A percentile compares a stretch with the other conserved stretches of the same genome.
Conservation (phyloP, 1,140 invertebrate species). For the Macrotrachela quadricornifera region DNA sequence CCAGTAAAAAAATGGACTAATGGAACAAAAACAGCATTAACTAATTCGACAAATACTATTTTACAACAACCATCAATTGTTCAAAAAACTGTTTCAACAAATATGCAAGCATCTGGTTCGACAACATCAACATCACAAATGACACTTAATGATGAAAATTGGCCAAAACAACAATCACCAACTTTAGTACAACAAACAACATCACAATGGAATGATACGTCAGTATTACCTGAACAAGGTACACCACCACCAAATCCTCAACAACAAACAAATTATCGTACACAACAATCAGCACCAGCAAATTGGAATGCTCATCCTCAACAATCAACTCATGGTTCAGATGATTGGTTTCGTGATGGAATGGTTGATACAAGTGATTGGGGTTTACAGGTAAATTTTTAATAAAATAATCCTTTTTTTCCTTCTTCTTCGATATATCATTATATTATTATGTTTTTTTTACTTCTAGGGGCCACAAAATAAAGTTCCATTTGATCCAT, state of each 20-base stretch:
- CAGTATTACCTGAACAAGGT: too few species aligned
- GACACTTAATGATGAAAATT: too few species aligned
- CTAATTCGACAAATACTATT: neutral
- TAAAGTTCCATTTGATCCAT: slow-evolving; percentile 6
- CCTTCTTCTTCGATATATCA: too few species aligned
- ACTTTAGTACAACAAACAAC: too few species aligned
- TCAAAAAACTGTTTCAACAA: neutral
- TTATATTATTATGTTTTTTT: too few species aligned
- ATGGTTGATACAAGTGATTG: slow-evolving; percentile 3
- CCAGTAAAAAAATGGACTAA: slow-evolving; percentile 5
- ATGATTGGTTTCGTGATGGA: neutral
- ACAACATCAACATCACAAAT: neutral
- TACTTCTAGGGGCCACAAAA: neutral
- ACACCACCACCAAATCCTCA: neutral
- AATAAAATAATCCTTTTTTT: too few species aligned
- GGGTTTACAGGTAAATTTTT: neutral
- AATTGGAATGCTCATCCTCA: neutral
- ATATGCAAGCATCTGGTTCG: neutral
- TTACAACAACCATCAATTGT: neutral
- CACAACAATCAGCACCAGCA: neutral
- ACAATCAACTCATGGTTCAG: too few species aligned
- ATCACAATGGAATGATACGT: too few species aligned
- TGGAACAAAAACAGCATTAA: neutral
- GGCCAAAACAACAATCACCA: too few species aligned
- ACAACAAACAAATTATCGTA: neutral